A percentile compares a stretch with the other conserved stretches of the same genome.
Evolutionary conservation across 2,797 vertebrate genomes (phyloP).

Genomic region (Mus spretus): DNA sequence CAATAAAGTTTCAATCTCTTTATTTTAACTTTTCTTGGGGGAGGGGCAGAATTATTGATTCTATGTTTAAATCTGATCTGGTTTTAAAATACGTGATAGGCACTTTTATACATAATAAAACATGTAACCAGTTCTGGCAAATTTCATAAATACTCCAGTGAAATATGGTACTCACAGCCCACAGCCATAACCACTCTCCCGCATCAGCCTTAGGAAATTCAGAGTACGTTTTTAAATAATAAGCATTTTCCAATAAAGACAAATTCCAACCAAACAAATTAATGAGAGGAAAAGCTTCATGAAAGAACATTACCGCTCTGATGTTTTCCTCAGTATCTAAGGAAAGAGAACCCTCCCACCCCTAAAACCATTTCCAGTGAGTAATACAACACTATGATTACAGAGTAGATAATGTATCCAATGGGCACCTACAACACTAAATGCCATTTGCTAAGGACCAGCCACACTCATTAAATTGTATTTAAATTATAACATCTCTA

Average conservation of each 20-base stretch:
- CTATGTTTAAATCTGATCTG: background rate
- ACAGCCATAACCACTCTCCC: background rate
- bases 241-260: constrained; percentile 34
- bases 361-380: background rate
- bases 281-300: background rate
- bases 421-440: background rate
- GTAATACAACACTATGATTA: background rate
- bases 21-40: background rate
- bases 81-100: background rate
- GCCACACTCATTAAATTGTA: constrained; percentile 17
- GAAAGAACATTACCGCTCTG: constrained; percentile 33
- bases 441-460: constrained; percentile 30
- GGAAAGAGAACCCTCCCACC: constrained; percentile 2
- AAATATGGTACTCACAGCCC: background rate
- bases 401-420: constrained; percentile 2
- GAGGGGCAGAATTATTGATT: background rate
- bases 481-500: constrained; percentile 54
- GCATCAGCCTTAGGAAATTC: background rate
- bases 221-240: background rate
- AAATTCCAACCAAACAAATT: constrained; percentile 23
- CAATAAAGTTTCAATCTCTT: background rate
- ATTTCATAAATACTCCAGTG: background rate
- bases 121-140: background rate
- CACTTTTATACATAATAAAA: background rate
- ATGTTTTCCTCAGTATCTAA: background rate